Base-by-base conservation (phyloP, 2,113 vertebrate genomes). In the Scalopus aquaticus region DNA sequence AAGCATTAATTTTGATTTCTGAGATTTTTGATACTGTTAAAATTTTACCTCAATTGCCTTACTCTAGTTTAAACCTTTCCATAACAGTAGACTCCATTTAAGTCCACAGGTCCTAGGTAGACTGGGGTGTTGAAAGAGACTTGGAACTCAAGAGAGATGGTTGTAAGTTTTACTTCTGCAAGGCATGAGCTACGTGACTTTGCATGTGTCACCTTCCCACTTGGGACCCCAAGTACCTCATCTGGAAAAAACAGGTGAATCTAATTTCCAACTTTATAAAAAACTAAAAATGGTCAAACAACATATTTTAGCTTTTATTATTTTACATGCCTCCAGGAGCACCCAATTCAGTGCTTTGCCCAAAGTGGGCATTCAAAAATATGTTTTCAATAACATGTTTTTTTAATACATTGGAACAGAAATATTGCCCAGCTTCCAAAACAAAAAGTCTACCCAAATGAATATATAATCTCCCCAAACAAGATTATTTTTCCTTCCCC, bases 381-480 rank as follows among this genome's bases (percentile, higher is more conserved):
- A 22, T 58, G 11, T 62, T 49, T 77, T 78, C 46, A n/a, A 77
- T n/a, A 64, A 56, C 65, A 15, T 88, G 7, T 20, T 26, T 64
- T 80, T 90, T 90, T 10, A 74, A 15, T 64, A 87, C 22, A 28
- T 3, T 90, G 81, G 6, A 85, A 82, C 26, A 73, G 88, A 93
- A 77, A 69, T 82, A 72, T 39, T 10, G n/a, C 80, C 62, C 51
- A 92, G 90, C 12, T 44, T 58, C 54, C 46, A 20, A 84, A 83
- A 74, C 11, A 35, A 89, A 56, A 96, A 72, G 19, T 35, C 26
- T 32, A 39, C 15, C 60, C 37, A 92, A 94, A 78, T 90, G 51
- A 93, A 96, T 86, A 95, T 20, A 51, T 91, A 89, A 84, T 26
- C 35, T 76, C 46, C 7, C 51, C 58, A 37, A 85, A 74, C 30